These are phyloP conservation scores for Ladona fulva DNA, from an alignment of 1,140 invertebrate genomes.

Conservation along the genomic window DNA sequence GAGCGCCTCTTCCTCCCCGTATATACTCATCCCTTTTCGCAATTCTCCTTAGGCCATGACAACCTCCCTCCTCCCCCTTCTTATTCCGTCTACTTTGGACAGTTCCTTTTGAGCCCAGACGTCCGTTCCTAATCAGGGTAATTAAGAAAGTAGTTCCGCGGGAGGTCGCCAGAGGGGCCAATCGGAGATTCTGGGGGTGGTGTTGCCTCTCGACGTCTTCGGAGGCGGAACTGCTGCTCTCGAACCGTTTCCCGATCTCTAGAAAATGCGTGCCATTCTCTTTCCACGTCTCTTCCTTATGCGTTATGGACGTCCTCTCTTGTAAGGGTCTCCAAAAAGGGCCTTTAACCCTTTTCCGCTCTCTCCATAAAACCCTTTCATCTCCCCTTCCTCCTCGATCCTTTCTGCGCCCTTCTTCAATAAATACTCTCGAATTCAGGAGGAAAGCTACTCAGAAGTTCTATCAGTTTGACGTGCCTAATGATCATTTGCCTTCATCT, in stretches of 20 bases:
- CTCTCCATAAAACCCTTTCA: background rate
- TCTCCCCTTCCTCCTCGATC: background rate
- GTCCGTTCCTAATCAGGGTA: too few relatives aligned
- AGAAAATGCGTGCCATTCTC: background rate
- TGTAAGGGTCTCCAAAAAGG: background rate
- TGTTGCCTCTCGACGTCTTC: too few relatives aligned
- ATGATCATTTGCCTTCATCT: background rate
- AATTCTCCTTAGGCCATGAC: too few relatives aligned
- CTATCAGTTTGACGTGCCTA: background rate
- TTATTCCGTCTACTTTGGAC: too few relatives aligned
- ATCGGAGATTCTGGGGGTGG: too few relatives aligned
- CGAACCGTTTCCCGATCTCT: too few relatives aligned
- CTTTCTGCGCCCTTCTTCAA: background rate
- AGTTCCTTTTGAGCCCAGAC: too few relatives aligned
- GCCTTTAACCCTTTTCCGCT: background rate
- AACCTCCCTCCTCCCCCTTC: too few relatives aligned
- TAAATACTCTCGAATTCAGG: slow-evolving; percentile 5
- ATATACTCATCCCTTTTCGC: too few relatives aligned
- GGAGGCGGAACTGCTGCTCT: too few relatives aligned
- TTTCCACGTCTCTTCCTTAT: background rate
- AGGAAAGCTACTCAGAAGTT: background rate
- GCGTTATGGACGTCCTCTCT: background rate
- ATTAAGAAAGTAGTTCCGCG: too few relatives aligned
- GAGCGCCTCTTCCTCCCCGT: background rate
- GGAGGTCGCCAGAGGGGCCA: too few relatives aligned